Conservation (phyloP, 2,113 vertebrate species). For the Corydoras maculifer region DNA sequence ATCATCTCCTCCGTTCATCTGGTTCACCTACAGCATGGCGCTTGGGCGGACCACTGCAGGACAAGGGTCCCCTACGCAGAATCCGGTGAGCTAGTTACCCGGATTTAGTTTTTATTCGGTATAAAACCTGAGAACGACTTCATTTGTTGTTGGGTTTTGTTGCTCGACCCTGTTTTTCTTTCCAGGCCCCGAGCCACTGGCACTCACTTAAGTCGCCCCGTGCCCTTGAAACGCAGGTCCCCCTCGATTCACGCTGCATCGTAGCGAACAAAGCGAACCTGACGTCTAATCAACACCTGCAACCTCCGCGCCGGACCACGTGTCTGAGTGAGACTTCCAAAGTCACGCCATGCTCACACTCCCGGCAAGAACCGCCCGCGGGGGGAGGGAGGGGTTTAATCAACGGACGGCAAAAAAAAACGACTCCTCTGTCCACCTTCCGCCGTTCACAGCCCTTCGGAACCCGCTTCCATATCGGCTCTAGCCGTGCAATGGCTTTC, state of each 20-base stretch:
- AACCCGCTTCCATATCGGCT: conserved; percentile 41
- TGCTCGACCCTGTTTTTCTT: conserved; percentile 13
- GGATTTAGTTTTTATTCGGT: too few relatives aligned
- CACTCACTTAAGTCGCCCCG: conserved; percentile 53
- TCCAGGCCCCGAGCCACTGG: conserved; percentile 42
- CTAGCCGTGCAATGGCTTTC: conserved; percentile 47
- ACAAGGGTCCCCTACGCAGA: too few relatives aligned
- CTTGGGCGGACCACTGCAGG: too few relatives aligned
- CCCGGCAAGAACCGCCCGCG: conserved; percentile 33
- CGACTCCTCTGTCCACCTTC: conserved; percentile 46
- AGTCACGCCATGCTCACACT: conserved; percentile 57
- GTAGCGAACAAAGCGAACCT: conserved; percentile 66
- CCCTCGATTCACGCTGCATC: conserved; percentile 52
- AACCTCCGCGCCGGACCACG: conserved; percentile 52
- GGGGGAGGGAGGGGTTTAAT: conserved; percentile 48
- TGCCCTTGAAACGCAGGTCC: conserved; percentile 67
- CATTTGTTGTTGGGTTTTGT: background rate
- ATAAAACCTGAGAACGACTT: too few relatives aligned
- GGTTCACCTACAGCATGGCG: too few relatives aligned
- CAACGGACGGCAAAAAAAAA: conserved; percentile 50
- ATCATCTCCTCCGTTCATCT: too few relatives aligned
- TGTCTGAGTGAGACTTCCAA: conserved; percentile 67
- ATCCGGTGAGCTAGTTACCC: too few relatives aligned
- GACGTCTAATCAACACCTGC: conserved; percentile 73
- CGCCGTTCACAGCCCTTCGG: conserved; percentile 46